Percentiles rank a stretch among this genome's conserved stretches.
phyloP scores from a whole-genome alignment of 2,888 invertebrate species.

The Xylophagus ater region DNA sequence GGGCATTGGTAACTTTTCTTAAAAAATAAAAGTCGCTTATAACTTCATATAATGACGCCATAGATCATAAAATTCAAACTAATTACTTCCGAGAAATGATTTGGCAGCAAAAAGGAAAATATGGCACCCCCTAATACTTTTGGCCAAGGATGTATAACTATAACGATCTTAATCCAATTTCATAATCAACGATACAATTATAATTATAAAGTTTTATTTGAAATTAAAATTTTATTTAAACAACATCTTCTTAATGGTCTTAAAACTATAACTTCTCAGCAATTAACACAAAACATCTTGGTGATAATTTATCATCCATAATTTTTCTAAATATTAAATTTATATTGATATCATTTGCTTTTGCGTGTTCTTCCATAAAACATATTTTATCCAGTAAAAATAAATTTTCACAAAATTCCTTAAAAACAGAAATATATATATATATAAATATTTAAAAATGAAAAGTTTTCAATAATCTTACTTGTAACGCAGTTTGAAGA shows the following conservation, averaged over 20 bases:
- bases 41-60: too few relatives aligned
- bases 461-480: constrained; percentile 18
- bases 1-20: too few relatives aligned
- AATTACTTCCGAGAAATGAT: too few relatives aligned
- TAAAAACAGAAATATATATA: constrained; percentile 29
- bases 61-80: too few relatives aligned
- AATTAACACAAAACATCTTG: constrained; percentile 51
- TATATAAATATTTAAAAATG: background rate
- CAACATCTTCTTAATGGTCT: constrained; percentile 11
- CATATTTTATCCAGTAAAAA: constrained; percentile 44
- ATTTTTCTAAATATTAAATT: constrained; percentile 45
- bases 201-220: too few relatives aligned
- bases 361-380: constrained; percentile 35
- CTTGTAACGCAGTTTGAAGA: constrained; percentile 43
- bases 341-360: constrained; percentile 32
- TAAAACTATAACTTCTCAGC: constrained; percentile 39
- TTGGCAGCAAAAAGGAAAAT: too few relatives aligned
- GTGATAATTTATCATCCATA: constrained; percentile 51
- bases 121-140: too few relatives aligned
- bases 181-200: too few relatives aligned
- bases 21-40: too few relatives aligned
- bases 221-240: too few relatives aligned
- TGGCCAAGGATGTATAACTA: too few relatives aligned
- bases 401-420: constrained; percentile 48
- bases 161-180: too few relatives aligned